Evolutionary conservation across 2,888 invertebrate genomes (phyloP), one percentile per base, ranked within the genome.

Genomic region (Dichetophora obliterata): DNA sequence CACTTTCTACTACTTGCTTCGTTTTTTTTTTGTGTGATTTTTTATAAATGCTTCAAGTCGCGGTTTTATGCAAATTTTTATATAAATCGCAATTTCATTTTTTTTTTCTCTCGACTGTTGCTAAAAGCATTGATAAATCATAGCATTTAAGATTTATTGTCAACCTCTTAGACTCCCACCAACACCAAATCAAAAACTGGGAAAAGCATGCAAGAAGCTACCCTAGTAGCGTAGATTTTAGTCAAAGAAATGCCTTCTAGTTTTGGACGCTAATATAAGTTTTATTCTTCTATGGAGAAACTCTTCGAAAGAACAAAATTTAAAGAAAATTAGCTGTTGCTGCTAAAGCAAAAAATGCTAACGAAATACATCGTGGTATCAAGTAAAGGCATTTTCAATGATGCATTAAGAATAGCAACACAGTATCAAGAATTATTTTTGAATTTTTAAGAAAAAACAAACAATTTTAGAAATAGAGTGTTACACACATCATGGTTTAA

Each of bases 21-120:
- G 75, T 66, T 75, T 70, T 74, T 72, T 75, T 82, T 81, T 79
- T 77, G 79, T 22, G 5, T 16, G 5, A 54, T 31, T 72, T 72
- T 72, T 72, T 61, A 72, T 61, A 72, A 72, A 72, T 59, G 72
- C 48, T 37, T 61, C 61, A 24, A 72, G 59, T 48, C 72, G 63
- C 74, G 74, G 74, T 74, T 65, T 74, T 65, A 74, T 74, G 74
- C 65, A 74, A 65, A 74, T 74, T 74, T 65, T 61, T 27, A n/a
- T 34, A 61, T 43, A 66, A 66, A 66, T 37, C 43, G 66, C 66
- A 66, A 43, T 66, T 66, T 66, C 27, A 11, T 37, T 61, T 48
- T 9, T 16, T 65, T 57, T n/a, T 19, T 70, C 14, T 50, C 50
- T 22, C 2, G 22, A 9, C 27, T 74, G 65, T 22, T 52, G 74